Evolutionary conservation across 2,797 vertebrate genomes (phyloP).

Genomic region (Melanitta fusca): DNA sequence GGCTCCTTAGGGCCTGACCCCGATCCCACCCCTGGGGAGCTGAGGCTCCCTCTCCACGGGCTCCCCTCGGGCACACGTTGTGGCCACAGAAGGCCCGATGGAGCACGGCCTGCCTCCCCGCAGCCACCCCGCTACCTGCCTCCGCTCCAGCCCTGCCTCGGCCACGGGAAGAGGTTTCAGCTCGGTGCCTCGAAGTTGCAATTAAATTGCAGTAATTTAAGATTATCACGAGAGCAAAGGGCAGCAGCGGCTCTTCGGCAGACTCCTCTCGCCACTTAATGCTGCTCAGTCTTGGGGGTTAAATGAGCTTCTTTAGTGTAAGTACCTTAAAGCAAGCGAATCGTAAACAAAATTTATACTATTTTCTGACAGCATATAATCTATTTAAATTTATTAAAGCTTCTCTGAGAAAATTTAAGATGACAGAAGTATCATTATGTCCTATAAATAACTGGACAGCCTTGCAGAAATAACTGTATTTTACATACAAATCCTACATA

Average conservation of each 20-base stretch:
- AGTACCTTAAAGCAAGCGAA: constrained; percentile 85
- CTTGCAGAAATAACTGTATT: constrained; percentile 43
- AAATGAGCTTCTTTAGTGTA: constrained; percentile 85
- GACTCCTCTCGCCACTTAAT: constrained; percentile 81
- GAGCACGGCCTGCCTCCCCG: neutral
- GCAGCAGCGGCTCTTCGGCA: constrained; percentile 80
- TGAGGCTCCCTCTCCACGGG: neutral
- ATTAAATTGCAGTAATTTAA: constrained; percentile 86
- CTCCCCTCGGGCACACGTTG: accelerated
- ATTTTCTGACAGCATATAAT: constrained; percentile 81
- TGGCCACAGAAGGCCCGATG: constrained; percentile 1
- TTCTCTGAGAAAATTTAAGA: constrained; percentile 77
- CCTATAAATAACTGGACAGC: constrained; percentile 73
- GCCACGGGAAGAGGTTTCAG: constrained; percentile 60
- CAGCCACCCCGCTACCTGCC: constrained; percentile 46
- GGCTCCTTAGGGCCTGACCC: neutral
- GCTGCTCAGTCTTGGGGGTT: constrained; percentile 82
- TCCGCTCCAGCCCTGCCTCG: constrained; percentile 40
- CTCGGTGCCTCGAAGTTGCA: constrained; percentile 78
- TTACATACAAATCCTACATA: constrained; percentile 39
- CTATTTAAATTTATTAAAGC: constrained; percentile 83
- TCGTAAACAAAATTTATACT: constrained; percentile 87
- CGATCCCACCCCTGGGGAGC: neutral
- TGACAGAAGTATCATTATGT: constrained; percentile 72
- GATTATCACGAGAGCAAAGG: constrained; percentile 84